Conservation (phyloP, 2,888 invertebrate species). For the Agrilus mali region DNA sequence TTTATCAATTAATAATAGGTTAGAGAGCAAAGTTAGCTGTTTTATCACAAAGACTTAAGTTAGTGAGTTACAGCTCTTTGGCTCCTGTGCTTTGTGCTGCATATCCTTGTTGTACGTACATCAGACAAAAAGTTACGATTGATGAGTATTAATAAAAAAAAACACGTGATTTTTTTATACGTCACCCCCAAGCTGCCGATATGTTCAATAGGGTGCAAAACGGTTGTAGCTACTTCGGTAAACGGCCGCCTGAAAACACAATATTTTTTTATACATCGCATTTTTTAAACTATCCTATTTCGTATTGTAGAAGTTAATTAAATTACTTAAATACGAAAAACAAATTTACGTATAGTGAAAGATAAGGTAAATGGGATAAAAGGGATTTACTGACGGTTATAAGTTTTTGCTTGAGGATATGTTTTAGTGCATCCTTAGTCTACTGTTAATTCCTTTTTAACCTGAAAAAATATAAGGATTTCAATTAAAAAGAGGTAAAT, state of each 20-base stretch:
- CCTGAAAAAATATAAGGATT: not conserved
- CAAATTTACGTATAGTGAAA: too few species aligned
- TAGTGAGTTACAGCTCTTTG: constrained; percentile 35
- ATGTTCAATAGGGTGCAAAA: constrained; percentile 79
- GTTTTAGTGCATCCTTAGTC: too few species aligned
- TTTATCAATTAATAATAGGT: constrained; percentile 12
- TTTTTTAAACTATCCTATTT: too few species aligned
- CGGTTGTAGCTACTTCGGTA: constrained; percentile 91
- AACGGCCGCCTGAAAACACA: constrained; percentile 65
- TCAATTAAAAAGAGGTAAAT: too few species aligned
- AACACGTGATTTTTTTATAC: constrained; percentile 21
- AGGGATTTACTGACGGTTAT: too few species aligned
- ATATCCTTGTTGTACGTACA: constrained; percentile 27
- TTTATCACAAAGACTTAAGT: constrained; percentile 34
- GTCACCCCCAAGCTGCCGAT: constrained; percentile 31
- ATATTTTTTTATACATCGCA: too few species aligned
- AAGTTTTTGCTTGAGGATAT: too few species aligned
- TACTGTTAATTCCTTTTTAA: too few species aligned
- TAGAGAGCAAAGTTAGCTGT: constrained; percentile 34
- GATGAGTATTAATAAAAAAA: constrained; percentile 17
- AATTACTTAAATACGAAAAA: too few species aligned
- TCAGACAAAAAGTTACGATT: constrained; percentile 26
- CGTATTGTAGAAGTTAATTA: too few species aligned
- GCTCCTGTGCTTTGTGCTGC: constrained; percentile 27
- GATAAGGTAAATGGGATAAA: too few species aligned